These are phyloP conservation scores for Phacellophora camtschatica DNA, from an alignment of 30 jellyfish, hydroid and myxozoan genomes.

Conservation along the genomic window DNA sequence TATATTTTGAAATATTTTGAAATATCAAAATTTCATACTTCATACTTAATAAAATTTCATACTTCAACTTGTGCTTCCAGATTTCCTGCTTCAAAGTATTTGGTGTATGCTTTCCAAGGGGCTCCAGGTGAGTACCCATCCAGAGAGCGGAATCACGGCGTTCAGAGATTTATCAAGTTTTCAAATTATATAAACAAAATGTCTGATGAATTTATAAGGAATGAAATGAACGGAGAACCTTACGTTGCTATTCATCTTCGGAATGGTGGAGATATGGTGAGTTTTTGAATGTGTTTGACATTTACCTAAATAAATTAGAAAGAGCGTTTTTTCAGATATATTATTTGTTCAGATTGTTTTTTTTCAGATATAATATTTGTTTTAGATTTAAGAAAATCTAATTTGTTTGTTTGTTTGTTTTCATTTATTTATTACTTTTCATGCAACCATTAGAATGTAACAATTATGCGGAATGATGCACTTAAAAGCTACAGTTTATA, in stretches of 20 bases:
- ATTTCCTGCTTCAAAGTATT: conserved; percentile 67
- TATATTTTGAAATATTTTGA: no score
- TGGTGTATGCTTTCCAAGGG: conserved; percentile 95
- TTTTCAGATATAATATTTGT: no score
- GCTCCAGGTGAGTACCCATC: conserved; percentile 98
- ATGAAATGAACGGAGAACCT: conserved; percentile 57
- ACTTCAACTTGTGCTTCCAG: not conserved
- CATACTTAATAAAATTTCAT: no score
- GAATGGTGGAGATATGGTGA: conserved; percentile 95
- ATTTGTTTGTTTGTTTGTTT: no score
- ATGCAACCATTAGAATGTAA: no score
- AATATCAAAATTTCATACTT: no score
- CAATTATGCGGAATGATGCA: no score
- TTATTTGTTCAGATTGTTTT: no score
- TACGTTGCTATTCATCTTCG: conserved; percentile 92
- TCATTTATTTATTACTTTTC: no score
- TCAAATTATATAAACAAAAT: conserved; percentile 50
- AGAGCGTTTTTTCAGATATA: not conserved
- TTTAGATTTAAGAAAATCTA: no score
- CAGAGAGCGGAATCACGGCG: conserved; percentile 40
- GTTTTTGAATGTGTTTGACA: not conserved
- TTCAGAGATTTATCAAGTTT: conserved; percentile 81
- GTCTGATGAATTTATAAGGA: conserved; percentile 71
- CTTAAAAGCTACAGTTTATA: no score
- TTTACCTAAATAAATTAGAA: no score